These are phyloP conservation scores for Coracias cyanogaster DNA, from an alignment of 2,797 vertebrate genomes.

Conservation along the genomic window DNA sequence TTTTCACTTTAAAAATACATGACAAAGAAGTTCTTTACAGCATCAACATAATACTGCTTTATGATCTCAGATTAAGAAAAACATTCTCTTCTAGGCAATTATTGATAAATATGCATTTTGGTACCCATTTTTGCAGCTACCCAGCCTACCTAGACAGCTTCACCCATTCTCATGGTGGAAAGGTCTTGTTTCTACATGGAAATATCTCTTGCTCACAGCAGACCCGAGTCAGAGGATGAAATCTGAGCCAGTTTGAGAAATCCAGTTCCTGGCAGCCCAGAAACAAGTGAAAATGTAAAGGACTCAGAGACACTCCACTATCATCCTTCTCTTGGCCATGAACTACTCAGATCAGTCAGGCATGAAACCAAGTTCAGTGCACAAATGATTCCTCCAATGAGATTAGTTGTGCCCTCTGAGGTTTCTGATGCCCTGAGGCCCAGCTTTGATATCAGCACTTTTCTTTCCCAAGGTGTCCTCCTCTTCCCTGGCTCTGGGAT, in stretches of 20 bases:
- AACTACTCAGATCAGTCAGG: neutral
- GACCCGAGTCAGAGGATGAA: neutral
- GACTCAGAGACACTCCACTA: neutral
- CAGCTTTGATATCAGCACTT: neutral
- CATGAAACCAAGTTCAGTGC: rapidly evolving
- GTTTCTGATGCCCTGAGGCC: neutral
- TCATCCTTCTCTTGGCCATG: neutral
- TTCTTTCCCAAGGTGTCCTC: rapidly evolving
- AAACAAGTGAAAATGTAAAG: neutral
- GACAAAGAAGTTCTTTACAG: neutral
- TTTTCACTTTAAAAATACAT: neutral
- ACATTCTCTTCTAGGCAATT: neutral
- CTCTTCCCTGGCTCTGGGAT: neutral
- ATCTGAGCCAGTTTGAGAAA: neutral
- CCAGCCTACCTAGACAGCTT: neutral
- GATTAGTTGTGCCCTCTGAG: rapidly evolving
- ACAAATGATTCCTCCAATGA: rapidly evolving
- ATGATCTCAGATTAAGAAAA: neutral
- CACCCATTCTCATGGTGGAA: neutral
- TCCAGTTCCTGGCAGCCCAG: neutral
- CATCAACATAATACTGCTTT: neutral
- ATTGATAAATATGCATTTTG: neutral
- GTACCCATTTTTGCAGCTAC: neutral
- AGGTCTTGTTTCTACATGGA: neutral
- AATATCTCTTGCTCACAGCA: neutral